Evolutionary conservation across 2,113 vertebrate genomes (phyloP).

Genomic region (Nothobranchius furzeri): DNA sequence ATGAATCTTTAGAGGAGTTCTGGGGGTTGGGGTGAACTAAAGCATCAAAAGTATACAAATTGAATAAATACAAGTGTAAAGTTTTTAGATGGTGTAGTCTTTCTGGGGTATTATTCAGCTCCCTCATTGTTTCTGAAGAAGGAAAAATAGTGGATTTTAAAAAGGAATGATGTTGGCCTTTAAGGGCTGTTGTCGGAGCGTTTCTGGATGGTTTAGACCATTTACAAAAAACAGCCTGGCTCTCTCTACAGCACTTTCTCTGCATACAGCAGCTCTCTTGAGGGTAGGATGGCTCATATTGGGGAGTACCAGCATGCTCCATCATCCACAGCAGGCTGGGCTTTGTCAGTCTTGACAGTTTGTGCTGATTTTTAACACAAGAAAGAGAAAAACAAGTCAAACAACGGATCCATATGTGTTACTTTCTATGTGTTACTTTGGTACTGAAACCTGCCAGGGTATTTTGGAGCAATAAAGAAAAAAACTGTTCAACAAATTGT

Average conservation of each 20-base stretch:
- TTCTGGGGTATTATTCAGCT: constrained; percentile 18
- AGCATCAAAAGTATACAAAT: constrained; percentile 22
- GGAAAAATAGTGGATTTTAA: constrained; percentile 11
- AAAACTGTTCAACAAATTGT: too few relatives aligned
- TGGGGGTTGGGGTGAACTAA: constrained; percentile 3
- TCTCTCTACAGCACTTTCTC: constrained; percentile 7
- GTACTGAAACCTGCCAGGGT: background rate
- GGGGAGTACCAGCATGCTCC: constrained; percentile 18
- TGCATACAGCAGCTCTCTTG: constrained; percentile 31
- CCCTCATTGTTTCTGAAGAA: constrained; percentile 19
- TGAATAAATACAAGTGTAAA: constrained; percentile 52
- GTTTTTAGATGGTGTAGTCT: constrained; percentile 34
- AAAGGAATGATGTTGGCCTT: constrained; percentile 30
- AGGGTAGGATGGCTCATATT: constrained; percentile 20
- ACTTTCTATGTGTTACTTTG: background rate
- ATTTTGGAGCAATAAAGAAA: background rate
- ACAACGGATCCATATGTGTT: background rate
- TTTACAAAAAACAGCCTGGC: constrained; percentile 30
- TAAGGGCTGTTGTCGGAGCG: constrained; percentile 18
- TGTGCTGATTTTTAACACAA: constrained; percentile 15
- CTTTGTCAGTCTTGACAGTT: constrained; percentile 15
- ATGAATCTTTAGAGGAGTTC: constrained; percentile 46
- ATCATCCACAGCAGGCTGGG: constrained; percentile 6
- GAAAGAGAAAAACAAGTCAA: background rate
- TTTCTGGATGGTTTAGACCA: constrained; percentile 27